Base-by-base conservation (phyloP, 2,797 vertebrate species). In the Gastrophryne carolinensis region DNA sequence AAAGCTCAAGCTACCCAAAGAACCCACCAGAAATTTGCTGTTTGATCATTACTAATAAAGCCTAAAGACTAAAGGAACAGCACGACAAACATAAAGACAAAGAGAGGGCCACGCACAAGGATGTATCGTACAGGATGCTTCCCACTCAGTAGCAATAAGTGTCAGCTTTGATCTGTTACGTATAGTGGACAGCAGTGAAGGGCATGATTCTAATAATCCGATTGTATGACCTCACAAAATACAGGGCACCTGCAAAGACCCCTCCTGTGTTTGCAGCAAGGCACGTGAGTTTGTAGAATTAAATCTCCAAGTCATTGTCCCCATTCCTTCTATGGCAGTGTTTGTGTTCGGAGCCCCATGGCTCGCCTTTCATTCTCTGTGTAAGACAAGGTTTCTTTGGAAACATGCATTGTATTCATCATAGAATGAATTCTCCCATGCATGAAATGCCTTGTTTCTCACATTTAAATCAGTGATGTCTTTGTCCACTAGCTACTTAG, bases 281-380 rank as follows among this genome's bases (percentile, higher is more conserved):
- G 24, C 66, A 78, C 67, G 32, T 44, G 68, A 78, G 75, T 77
- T 64, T 57, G 58, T 29, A 57, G 67, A 71, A 71, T 70, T 41
- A 47, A 54, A 63, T 56, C 37, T 23, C 35, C 34, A 63, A 19
- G 29, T 19, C 35, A 70, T 61, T 69, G 19, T 69, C 24, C 44
- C 68, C 26, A 44, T 23, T 12, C 34, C 26, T 11, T 47, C 49
- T 54, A 32, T 34, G 37, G 15, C 35, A 63, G 30, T 56, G 47
- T 64, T 63, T 11, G 50, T 63, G 56, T 17, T 63, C 49, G 56
- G 41, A 56, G n/a, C 34, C 50, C 44, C 37, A 26, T 77, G 26
- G 37, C 10, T 26, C 27, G 13, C 50, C 47, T 44, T 57, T 64
- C 29, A 69, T 70, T 26, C 24, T 17, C 37, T 35, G 39, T 23